phyloP scores from a whole-genome alignment of 2,797 vertebrate genomes.

The Typhlichthys eigenmanni region DNA sequence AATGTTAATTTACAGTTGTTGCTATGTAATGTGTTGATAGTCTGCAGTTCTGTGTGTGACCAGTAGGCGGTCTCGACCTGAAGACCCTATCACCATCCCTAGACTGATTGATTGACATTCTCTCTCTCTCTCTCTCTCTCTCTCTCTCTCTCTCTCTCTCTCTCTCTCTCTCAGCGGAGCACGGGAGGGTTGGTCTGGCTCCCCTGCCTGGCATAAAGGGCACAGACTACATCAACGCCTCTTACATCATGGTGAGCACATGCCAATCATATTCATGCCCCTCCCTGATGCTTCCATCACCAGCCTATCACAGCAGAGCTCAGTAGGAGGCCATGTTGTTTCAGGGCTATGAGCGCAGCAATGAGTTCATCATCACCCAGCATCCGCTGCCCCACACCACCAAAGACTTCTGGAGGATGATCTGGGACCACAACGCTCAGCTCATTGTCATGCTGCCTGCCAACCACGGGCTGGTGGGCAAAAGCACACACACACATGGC shows the following conservation, averaged over 20 bases:
- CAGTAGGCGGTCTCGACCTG: background rate
- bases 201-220: conserved; percentile 91
- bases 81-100: no score
- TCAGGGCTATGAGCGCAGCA: conserved; percentile 92
- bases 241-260: conserved; percentile 91
- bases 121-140: conserved; percentile 2
- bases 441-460: conserved; percentile 95
- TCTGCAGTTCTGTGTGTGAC: conserved; percentile 20
- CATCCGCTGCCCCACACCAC: conserved; percentile 95
- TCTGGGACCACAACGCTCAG: conserved; percentile 96
- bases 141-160: conserved; percentile 3
- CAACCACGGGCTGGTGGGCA: conserved; percentile 88
- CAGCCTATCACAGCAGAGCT: no score
- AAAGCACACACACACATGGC: background rate
- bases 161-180: conserved; percentile 78
- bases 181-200: conserved; percentile 89
- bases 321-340: background rate
- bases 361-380: conserved; percentile 95
- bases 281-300: no score
- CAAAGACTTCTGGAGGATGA: conserved; percentile 97
- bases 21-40: conserved; percentile 21
- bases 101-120: background rate
- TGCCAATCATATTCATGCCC: background rate
- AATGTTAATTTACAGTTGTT: background rate
- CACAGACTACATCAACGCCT: conserved; percentile 96